phyloP scores from a whole-genome alignment of 2,888 invertebrate genomes.

The Lithophane socia region DNA sequence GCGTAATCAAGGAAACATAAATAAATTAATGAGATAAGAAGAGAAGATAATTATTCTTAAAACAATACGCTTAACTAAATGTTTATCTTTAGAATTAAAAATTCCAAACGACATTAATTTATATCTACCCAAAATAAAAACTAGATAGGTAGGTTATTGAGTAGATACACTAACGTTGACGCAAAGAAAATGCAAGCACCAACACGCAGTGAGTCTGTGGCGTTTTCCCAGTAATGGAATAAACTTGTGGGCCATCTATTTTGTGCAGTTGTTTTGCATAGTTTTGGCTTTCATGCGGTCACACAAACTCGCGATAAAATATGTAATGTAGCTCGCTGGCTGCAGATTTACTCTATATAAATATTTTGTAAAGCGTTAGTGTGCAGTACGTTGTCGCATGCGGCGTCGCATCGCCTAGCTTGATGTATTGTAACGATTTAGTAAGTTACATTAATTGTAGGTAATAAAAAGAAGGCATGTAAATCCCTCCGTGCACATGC shows the following conservation, averaged over 20 bases:
- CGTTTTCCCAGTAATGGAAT: background rate
- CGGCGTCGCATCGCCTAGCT: background rate
- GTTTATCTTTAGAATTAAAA: no score
- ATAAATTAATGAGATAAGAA: no score
- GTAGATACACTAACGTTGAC: background rate
- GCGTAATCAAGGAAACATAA: no score
- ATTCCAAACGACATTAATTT: background rate
- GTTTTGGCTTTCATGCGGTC: constrained; percentile 6
- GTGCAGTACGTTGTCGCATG: constrained; percentile 23
- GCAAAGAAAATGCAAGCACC: background rate
- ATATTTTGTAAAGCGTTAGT: constrained; percentile 20
- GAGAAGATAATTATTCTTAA: no score
- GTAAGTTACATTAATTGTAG: background rate
- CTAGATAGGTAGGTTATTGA: background rate
- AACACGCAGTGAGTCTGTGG: background rate
- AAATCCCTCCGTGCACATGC: background rate
- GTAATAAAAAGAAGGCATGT: no score
- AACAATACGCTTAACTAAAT: no score
- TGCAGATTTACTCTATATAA: background rate
- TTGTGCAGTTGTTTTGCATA: background rate
- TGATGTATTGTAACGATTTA: background rate
- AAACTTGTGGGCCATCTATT: background rate
- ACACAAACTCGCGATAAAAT: constrained; percentile 21
- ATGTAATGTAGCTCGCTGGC: constrained; percentile 15
- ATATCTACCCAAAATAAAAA: background rate